A percentile compares a stretch with the other conserved stretches of the same genome.
These are phyloP conservation scores for Ciconia stormi DNA, from an alignment of 2,113 vertebrate genomes.

Conservation along the genomic window DNA sequence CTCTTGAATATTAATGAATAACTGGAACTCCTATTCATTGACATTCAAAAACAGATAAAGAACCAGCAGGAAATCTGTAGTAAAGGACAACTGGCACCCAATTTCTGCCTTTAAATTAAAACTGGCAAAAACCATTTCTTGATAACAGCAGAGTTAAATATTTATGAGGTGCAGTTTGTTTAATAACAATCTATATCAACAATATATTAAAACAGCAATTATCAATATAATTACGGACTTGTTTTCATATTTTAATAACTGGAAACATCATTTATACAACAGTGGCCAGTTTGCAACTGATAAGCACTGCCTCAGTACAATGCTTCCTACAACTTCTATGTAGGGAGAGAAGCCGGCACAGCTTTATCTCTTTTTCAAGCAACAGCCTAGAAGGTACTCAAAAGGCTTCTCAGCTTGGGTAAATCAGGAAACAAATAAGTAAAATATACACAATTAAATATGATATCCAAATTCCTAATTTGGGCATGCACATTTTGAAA, in stretches of 20 bases:
- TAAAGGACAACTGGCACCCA: not conserved
- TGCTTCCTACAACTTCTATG: not conserved
- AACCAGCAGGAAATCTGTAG: slow-evolving; percentile 9
- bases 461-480: not conserved
- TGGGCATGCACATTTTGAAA: not conserved
- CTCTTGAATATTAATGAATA: slow-evolving; percentile 58
- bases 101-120: slow-evolving; percentile 27
- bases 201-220: not conserved
- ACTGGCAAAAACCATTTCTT: not conserved
- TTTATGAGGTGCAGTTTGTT: not conserved
- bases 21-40: slow-evolving; percentile 19
- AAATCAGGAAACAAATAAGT: not conserved
- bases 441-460: not conserved
- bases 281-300: not conserved
- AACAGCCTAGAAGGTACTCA: not conserved
- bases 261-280: not conserved
- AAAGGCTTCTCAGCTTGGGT: not conserved
- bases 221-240: not conserved
- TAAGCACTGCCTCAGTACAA: not conserved
- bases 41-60: slow-evolving; percentile 42
- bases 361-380: not conserved
- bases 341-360: not conserved
- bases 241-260: not conserved
- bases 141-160: not conserved
- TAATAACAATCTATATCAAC: not conserved